Percentiles rank a stretch among this genome's conserved stretches.
Evolutionary conservation across 2,888 invertebrate genomes (phyloP).

Genomic region (Seladonia tumulorum): DNA sequence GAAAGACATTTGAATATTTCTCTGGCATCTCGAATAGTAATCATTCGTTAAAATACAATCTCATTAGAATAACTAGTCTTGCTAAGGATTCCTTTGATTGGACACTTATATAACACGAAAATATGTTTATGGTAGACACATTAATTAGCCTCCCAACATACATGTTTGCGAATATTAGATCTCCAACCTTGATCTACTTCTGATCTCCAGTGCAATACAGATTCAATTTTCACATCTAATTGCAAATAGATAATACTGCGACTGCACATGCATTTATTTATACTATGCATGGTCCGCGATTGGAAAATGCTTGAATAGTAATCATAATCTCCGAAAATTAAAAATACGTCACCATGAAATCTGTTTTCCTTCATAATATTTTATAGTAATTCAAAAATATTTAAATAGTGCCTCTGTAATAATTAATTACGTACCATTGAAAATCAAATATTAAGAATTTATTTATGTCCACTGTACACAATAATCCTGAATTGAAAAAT

Average conservation of each 20-base stretch:
- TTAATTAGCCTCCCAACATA: constrained; percentile 9
- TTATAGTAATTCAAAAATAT: no score
- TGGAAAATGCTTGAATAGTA: not conserved
- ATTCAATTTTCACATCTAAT: constrained; percentile 23
- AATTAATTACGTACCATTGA: no score
- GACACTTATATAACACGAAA: not conserved
- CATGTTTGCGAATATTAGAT: constrained; percentile 32
- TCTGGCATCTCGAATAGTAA: not conserved
- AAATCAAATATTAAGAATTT: no score
- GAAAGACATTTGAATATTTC: not conserved
- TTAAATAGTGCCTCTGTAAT: no score
- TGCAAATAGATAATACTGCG: not conserved
- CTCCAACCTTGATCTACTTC: constrained; percentile 36
- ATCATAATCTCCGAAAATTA: no score
- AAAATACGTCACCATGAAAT: no score
- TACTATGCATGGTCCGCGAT: no score
- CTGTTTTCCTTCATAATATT: no score
- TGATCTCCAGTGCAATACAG: constrained; percentile 21
- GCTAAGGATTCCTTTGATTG: not conserved
- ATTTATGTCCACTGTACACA: no score
- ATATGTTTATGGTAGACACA: constrained; percentile 1
- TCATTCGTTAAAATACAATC: not conserved
- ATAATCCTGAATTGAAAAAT: no score
- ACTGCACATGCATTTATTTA: not conserved
- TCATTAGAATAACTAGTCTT: not conserved